phyloP scores from a whole-genome alignment of 2,113 vertebrate genomes.

The Muntiacus reevesi region DNA sequence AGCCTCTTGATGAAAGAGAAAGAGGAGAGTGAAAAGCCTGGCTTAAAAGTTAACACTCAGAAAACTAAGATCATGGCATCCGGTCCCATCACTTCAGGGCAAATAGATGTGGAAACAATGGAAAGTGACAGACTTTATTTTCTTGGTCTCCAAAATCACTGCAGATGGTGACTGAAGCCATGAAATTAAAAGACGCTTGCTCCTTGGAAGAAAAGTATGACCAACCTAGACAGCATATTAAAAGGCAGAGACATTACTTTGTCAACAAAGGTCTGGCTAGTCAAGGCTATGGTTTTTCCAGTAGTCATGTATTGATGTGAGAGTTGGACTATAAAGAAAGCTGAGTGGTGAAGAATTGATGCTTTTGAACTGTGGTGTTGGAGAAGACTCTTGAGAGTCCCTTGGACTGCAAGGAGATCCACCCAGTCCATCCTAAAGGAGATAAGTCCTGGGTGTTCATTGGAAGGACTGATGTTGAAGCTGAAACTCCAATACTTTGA shows the following conservation, averaged over 20 bases:
- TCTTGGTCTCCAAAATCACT: neutral
- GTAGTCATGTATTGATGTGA: neutral
- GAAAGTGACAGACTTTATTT: neutral
- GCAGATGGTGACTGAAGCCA: neutral
- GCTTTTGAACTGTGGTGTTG: neutral
- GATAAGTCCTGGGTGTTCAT: neutral
- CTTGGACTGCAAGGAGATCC: neutral
- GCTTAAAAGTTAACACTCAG: neutral
- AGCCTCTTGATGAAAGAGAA: neutral
- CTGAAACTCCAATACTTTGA: neutral
- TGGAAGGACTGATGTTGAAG: neutral
- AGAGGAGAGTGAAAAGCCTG: neutral
- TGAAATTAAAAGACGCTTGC: neutral
- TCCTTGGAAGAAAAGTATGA: neutral
- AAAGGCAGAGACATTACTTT: neutral
- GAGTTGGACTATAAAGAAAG: neutral
- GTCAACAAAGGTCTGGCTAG: neutral
- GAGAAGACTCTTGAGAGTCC: neutral
- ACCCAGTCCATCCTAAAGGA: neutral
- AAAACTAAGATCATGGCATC: neutral
- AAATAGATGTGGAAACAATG: neutral
- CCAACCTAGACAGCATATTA: neutral
- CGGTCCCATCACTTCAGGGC: neutral
- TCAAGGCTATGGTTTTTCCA: neutral
- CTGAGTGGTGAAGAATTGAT: fast-evolving